phyloP scores from a whole-genome alignment of 2,797 vertebrate species.

The Microchirus variegatus region DNA sequence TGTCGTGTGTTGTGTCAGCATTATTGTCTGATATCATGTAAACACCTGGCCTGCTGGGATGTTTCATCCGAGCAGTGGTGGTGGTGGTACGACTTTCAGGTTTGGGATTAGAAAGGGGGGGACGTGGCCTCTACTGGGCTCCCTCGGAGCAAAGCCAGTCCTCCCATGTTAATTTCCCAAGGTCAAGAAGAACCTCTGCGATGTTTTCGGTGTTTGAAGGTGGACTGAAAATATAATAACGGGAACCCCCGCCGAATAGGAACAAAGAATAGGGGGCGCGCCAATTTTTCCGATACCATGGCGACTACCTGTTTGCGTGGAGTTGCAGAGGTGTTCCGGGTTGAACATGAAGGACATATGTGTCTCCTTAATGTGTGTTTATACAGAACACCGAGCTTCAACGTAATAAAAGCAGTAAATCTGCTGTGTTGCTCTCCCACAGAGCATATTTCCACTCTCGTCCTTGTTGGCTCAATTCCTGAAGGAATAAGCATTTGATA shows the following conservation, averaged over 20 bases:
- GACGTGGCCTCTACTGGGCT: slow-evolving; percentile 67
- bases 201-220: slow-evolving; percentile 72
- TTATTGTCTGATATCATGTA: slow-evolving; percentile 23
- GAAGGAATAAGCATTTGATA: slow-evolving; percentile 55
- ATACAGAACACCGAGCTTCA: slow-evolving; percentile 25
- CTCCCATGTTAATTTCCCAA: slow-evolving; percentile 81
- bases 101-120: slow-evolving; percentile 70
- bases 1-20: slow-evolving; percentile 18
- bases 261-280: slow-evolving; percentile 15
- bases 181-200: slow-evolving; percentile 74
- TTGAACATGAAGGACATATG: slow-evolving; percentile 27
- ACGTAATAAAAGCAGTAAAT: slow-evolving; percentile 42
- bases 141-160: slow-evolving; percentile 72
- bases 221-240: slow-evolving; percentile 75
- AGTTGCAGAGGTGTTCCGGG: slow-evolving; percentile 27
- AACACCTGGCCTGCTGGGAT: slow-evolving; percentile 46
- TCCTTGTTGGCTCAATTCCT: slow-evolving; percentile 42
- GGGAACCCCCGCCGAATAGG: slow-evolving; percentile 70
- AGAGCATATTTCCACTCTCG: slow-evolving; percentile 27
- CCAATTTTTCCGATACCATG: slow-evolving; percentile 45
- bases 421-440: slow-evolving; percentile 22
- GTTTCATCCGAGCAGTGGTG: slow-evolving; percentile 53
- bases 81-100: slow-evolving; percentile 69
- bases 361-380: slow-evolving; percentile 34
- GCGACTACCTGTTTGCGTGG: slow-evolving; percentile 53